Base-by-base conservation (phyloP, 2,888 invertebrate genomes). In the Phragmatobia fuliginosa region DNA sequence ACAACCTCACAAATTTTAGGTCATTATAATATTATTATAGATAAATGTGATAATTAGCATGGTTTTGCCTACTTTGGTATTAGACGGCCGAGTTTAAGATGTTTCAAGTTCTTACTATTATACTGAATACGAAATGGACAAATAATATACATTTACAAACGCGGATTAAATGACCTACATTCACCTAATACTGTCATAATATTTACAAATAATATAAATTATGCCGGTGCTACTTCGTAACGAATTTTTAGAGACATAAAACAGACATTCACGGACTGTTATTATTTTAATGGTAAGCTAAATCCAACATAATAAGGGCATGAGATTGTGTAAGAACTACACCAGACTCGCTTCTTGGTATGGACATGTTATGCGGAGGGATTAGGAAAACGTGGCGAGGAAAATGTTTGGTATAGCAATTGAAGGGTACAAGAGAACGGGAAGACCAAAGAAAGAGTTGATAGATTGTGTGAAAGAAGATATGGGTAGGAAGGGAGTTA, bases 161-260 rank as follows among this genome's bases (percentile, higher is more conserved):
- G n/a, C n/a, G n/a, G n/a, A n/a, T 2, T 58, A 68, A 70, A 68
- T 65, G 28, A 28, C 45, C 45, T 49, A 18, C 7, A 16, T 56
- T 28, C 28, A 56, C 25, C 18, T 28, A 18, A 41, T 41, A 28
- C 52, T 80, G 72, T 65, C 49, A 72, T 72, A 75, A 82, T 71
- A 59, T 73, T 76, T 64, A 66, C 70, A 76, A 78, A 81, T 82
- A 81, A 80, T 66, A 72, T 70, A 73, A 81, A 70, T 38, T 80
- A 65, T 81, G 75, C 70, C 72, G 62, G 62, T 28, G 61, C 68
- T 41, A 41, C 18, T 80, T 59, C 71, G 63, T 72, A 76, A 66
- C 66, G 67, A 66, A 72, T 76, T 72, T 71, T 73, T 62, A 63
- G 49, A 71, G 60, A 71, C 71, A 76, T 77, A 72, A 74, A 70